These are phyloP conservation scores for Acinonyx jubatus DNA, from an alignment of 2,113 vertebrate genomes.

Conservation along the genomic window DNA sequence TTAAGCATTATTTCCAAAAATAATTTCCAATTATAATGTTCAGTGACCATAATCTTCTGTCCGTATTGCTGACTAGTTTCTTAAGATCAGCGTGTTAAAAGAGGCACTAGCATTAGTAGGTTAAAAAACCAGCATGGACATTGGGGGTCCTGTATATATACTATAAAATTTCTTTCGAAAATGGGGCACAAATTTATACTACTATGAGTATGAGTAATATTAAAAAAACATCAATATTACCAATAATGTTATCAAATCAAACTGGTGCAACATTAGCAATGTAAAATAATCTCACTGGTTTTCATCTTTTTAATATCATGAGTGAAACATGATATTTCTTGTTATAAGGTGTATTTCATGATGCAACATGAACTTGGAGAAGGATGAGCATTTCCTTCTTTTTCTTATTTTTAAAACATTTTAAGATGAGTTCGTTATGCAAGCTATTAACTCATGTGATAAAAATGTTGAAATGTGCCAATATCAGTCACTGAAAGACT, in stretches of 20 bases:
- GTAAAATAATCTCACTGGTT: not conserved
- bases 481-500: not conserved
- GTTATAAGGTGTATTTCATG: not conserved
- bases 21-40: not conserved
- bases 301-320: not conserved
- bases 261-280: not conserved
- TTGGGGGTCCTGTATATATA: not conserved
- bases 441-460: not conserved
- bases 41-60: not conserved
- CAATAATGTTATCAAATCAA: not conserved
- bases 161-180: not conserved
- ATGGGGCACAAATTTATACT: not conserved
- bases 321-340: not conserved
- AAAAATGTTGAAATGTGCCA: constrained; percentile 27
- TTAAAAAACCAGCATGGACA: not conserved
- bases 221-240: not conserved
- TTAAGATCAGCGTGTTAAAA: not conserved
- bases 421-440: not conserved
- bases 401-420: constrained; percentile 28
- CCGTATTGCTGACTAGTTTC: not conserved
- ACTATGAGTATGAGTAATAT: not conserved
- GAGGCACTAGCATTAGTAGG: not conserved
- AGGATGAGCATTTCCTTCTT: not conserved
- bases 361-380: not conserved
- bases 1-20: not conserved